A percentile compares a stretch with the other conserved stretches of the same genome.
These are phyloP conservation scores for Leptopilina drosophilae DNA, from an alignment of 2,888 invertebrate species.

Conservation along the genomic window DNA sequence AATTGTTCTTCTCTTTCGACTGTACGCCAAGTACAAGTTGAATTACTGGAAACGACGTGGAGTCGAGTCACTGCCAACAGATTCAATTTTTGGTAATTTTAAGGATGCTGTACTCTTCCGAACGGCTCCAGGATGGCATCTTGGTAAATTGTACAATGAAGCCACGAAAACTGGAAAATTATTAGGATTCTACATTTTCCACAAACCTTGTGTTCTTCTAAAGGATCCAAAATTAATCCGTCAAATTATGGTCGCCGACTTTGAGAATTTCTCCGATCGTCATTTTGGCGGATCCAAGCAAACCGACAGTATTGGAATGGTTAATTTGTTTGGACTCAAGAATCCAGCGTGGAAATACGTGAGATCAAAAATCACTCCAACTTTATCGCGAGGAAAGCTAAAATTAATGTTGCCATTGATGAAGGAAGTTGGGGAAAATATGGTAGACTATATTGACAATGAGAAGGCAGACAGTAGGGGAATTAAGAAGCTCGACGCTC, in stretches of 20 bases:
- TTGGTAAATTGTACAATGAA: constrained; percentile 64
- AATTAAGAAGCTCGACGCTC: constrained; percentile 64
- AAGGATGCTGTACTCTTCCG: constrained; percentile 67
- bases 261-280: constrained; percentile 77
- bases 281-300: constrained; percentile 74
- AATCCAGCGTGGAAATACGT: constrained; percentile 79
- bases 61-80: constrained; percentile 62
- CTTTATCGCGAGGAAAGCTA: constrained; percentile 79
- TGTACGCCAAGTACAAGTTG: constrained; percentile 65
- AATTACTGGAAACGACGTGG: constrained; percentile 69
- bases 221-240: constrained; percentile 78
- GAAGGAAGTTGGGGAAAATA: constrained; percentile 71
- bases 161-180: constrained; percentile 58
- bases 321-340: constrained; percentile 76
- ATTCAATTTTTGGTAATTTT: constrained; percentile 70
- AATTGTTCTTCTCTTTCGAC: constrained; percentile 45
- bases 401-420: constrained; percentile 78
- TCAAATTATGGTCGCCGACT: constrained; percentile 77
- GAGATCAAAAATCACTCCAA: constrained; percentile 78
- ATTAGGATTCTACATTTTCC: constrained; percentile 78
- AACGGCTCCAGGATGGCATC: constrained; percentile 67
- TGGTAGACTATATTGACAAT: constrained; percentile 64
- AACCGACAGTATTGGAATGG: constrained; percentile 75
- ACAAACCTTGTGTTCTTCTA: constrained; percentile 77
- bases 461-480: constrained; percentile 51